These are phyloP conservation scores for Drosophila nr. perissopoda DNA, from an alignment of 2,888 invertebrate species.

Conservation along the genomic window DNA sequence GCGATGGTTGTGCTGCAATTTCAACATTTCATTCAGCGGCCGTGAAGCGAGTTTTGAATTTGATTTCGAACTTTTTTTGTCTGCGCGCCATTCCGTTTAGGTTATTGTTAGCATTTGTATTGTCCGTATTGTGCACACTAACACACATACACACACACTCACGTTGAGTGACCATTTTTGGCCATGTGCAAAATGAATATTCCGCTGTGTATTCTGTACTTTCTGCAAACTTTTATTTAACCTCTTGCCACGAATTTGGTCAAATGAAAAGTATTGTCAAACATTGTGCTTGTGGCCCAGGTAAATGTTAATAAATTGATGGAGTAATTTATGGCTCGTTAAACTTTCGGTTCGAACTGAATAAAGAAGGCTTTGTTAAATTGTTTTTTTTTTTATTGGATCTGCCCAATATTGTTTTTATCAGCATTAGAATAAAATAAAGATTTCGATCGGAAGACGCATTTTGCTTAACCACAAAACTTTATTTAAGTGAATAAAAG, in stretches of 20 bases:
- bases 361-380: neutral
- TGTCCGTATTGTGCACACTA: slow-evolving; percentile 25
- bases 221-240: neutral
- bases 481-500: neutral
- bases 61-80: slow-evolving; percentile 41
- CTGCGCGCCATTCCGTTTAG: slow-evolving; percentile 17
- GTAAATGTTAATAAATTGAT: neutral
- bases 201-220: slow-evolving; percentile 7
- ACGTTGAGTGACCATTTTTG: slow-evolving; percentile 27
- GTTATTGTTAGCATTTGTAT: slow-evolving; percentile 47
- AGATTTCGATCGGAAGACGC: neutral
- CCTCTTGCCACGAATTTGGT: neutral
- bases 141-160: slow-evolving; percentile 5
- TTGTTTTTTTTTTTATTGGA: neutral
- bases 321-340: neutral
- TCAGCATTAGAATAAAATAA: neutral
- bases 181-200: slow-evolving; percentile 21
- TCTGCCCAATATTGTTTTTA: neutral
- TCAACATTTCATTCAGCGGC: slow-evolving; percentile 76
- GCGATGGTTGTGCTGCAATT: slow-evolving; percentile 48
- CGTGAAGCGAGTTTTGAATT: slow-evolving; percentile 67
- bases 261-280: slow-evolving; percentile 19
- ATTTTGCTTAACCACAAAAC: neutral
- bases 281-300: neutral
- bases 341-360: neutral